Base-by-base conservation (phyloP, 2,888 invertebrate species). In the Linnaemya vulpina region DNA sequence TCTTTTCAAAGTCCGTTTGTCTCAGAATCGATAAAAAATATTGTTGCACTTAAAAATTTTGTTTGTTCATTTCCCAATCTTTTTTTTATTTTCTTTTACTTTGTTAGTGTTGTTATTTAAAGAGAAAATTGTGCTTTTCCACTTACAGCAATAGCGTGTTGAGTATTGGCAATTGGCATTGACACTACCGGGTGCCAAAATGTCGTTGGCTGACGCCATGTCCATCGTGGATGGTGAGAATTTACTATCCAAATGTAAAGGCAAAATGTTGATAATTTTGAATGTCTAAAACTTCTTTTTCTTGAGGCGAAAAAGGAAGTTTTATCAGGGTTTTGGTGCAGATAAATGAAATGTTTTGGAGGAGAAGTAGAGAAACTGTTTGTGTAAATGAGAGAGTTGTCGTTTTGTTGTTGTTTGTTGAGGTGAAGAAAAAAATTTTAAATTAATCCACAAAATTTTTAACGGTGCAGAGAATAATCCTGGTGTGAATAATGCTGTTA, bases 141-240 rank as follows among this genome's bases (percentile, higher is more conserved):
- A 92, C 93, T 92, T 92, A 92, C 92, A 92, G 89, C 92, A 92
- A 89, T 92, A 92, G 89, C 92, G 89, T 60, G 92, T 92, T 74
- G 92, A 92, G 87, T 92, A 92, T 88, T 92, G 92, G 86, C 92
- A 92, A 89, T 93, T 93, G 60, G 85, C 85, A 88, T 90, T 91
- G 88, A 91, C 90, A 89, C 67, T 89, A 87, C 89, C 90, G 84
- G 91, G 91, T 87, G 90, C 90, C 91, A 91, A 89, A 85, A 91
- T 90, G 87, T 91, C 90, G 87, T 89, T 91, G 90, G 88, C 91
- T 87, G 91, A 89, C 89, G 91, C 91, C 88, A 91, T 90, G 87
- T 88, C 87, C 88, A 87, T 87, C 82, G 80, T 74, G 73, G 85
- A 73, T 80, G 84, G 84, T 85, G 78, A 84, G 38, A 84, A 86